Evolutionary conservation across 1,140 invertebrate species (phyloP), one percentile per base, ranked within the genome.

Genomic region (Pectinophora gossypiella): DNA sequence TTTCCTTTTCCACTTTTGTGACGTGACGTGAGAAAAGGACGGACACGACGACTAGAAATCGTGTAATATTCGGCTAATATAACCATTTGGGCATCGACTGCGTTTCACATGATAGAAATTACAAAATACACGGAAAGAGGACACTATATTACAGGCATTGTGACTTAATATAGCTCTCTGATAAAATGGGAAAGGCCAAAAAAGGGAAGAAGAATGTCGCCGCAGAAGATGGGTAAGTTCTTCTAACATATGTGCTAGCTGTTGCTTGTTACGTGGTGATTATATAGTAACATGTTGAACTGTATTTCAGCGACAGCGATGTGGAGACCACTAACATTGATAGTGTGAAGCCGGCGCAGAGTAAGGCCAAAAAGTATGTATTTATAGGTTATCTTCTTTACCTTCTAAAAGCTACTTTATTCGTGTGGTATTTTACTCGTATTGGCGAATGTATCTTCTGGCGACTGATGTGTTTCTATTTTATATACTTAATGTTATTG

Each of bases 151-250:
- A 63, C 58, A 61, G 76, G 74, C 35, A 76, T 85, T 58, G 74
- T 80, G 71, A 83, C 84, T 76, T 82, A 83, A 77, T 79, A 76
- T 45, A 61, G 45, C 38, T 54, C 12, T 55, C 42, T 61, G 54
- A 54, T 54, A 87, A 69, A 63, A 93, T 93, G 92, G 92, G 91
- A 59, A 93, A 93, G 84, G 88, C 91, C 57, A 93, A 93, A 88
- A 93, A 92, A 76, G 90, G 89, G 57, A 92, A 91, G 72, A 92
- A 92, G 77, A 87, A 89, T 65, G 89, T 85, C 63, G 90, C 90
- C 61, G 90, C 90, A 42, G 90, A 92, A 36, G 91, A 93, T 59
- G 89, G 90, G 91, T 92, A 85, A 89, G 89, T 87, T 76, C 66
- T 51, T 16, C 50, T 45, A 51, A 61, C 76, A 81, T 76, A 78